phyloP scores from a whole-genome alignment of 1,140 invertebrate genomes.

The Dendrolimus kikuchii region DNA sequence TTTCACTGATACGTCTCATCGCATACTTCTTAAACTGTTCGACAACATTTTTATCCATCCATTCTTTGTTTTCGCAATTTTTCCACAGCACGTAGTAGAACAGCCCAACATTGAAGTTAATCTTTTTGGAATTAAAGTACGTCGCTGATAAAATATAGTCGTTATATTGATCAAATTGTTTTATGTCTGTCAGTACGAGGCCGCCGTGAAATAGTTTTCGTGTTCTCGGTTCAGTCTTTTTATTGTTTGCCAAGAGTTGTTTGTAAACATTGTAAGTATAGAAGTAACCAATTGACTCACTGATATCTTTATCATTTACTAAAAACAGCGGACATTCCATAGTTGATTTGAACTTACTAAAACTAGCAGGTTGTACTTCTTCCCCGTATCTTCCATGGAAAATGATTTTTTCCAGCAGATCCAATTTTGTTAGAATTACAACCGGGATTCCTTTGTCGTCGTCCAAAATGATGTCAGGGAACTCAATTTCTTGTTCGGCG shows the following conservation, averaged over 20 bases:
- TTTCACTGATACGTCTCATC: slow-evolving; percentile 21
- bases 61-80: slow-evolving; percentile 31
- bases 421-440: slow-evolving; percentile 17
- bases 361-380: slow-evolving; percentile 11
- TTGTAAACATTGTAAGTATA: slow-evolving; percentile 33
- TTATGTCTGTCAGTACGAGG: slow-evolving; percentile 19
- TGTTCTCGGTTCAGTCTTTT: slow-evolving; percentile 11
- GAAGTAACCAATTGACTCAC: slow-evolving; percentile 28
- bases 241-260: slow-evolving; percentile 18
- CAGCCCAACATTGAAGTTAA: slow-evolving; percentile 26
- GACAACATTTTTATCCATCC: slow-evolving; percentile 34
- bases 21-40: slow-evolving; percentile 27
- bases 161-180: slow-evolving; percentile 30
- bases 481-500: slow-evolving; percentile 25
- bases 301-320: slow-evolving; percentile 19
- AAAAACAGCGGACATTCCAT: slow-evolving; percentile 33
- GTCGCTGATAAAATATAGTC: slow-evolving; percentile 28
- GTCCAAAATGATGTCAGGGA: slow-evolving; percentile 29
- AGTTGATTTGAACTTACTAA: slow-evolving; percentile 26
- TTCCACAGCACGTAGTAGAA: slow-evolving; percentile 33
- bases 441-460: slow-evolving; percentile 30
- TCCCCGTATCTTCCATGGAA: slow-evolving; percentile 10
- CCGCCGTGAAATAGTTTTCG: no score
- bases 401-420: slow-evolving; percentile 28
- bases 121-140: slow-evolving; percentile 27